These are phyloP conservation scores for Disparrhopalites patrizii DNA, from an alignment of 2,888 invertebrate genomes.

Conservation along the genomic window DNA sequence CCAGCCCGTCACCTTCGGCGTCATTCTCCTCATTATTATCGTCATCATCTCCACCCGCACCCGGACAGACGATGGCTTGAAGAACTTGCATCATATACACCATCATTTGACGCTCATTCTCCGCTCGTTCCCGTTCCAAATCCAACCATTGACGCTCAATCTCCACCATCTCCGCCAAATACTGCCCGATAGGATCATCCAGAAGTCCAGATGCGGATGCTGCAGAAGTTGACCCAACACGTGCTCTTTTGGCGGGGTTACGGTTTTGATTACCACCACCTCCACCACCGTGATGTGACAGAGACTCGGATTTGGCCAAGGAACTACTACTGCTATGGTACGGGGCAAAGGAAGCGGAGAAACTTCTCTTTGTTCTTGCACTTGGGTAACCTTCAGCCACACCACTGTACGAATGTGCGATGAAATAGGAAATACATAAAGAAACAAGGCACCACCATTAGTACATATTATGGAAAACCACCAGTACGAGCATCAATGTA, in stretches of 20 bases:
- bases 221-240: constrained; percentile 34
- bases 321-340: no score
- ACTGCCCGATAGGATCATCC: constrained; percentile 42
- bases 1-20: constrained; percentile 25
- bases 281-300: no score
- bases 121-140: constrained; percentile 47
- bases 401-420: constrained; percentile 13
- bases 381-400: constrained; percentile 34
- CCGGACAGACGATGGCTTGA: constrained; percentile 47
- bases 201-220: constrained; percentile 28
- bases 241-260: constrained; percentile 43
- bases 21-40: constrained; percentile 37
- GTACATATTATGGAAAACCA: not conserved
- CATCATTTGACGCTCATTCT: constrained; percentile 48
- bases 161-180: constrained; percentile 47
- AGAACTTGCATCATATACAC: constrained; percentile 48
- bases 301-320: constrained; percentile 18
- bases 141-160: constrained; percentile 47
- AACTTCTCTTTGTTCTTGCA: constrained; percentile 37
- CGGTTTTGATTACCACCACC: no score
- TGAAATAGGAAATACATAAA: not conserved
- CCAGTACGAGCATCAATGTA: not conserved
- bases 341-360: constrained; percentile 40
- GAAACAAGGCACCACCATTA: not conserved
- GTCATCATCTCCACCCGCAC: constrained; percentile 37